Conservation (phyloP, 2,113 vertebrate genomes). For the Dryoscopus gambensis region DNA sequence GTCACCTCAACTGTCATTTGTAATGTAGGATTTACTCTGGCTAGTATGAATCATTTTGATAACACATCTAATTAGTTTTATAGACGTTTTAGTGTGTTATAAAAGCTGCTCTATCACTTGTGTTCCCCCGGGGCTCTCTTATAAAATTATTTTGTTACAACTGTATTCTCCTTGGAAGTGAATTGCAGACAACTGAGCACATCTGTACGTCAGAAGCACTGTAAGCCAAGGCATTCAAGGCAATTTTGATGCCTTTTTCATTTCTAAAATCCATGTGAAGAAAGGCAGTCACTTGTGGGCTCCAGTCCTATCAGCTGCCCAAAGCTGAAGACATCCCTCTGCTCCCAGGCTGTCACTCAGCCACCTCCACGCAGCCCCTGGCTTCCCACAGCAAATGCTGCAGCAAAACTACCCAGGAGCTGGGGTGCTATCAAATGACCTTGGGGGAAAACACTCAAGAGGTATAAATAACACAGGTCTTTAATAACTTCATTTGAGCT, state of each 20-base stretch:
- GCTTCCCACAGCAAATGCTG: background rate
- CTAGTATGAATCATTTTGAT: conserved; percentile 46
- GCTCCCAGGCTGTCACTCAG: background rate
- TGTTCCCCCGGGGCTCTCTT: background rate
- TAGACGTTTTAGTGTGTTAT: background rate
- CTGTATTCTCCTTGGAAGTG: background rate
- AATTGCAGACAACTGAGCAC: background rate
- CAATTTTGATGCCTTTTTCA: background rate
- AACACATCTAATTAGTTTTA: conserved; percentile 36
- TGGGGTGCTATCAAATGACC: background rate
- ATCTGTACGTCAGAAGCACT: background rate
- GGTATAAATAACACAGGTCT: background rate
- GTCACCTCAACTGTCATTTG: background rate
- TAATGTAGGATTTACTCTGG: background rate
- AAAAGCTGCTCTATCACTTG: conserved; percentile 1
- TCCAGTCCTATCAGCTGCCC: background rate
- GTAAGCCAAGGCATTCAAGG: background rate
- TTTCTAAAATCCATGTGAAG: background rate
- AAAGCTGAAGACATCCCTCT: background rate
- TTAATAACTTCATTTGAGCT: background rate
- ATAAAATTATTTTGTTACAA: background rate
- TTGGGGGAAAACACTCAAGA: background rate
- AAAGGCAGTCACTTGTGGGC: background rate
- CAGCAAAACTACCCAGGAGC: background rate
- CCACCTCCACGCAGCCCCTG: background rate